phyloP scores from a whole-genome alignment of 2,113 vertebrate species.

The Bambusicola thoracicus region DNA sequence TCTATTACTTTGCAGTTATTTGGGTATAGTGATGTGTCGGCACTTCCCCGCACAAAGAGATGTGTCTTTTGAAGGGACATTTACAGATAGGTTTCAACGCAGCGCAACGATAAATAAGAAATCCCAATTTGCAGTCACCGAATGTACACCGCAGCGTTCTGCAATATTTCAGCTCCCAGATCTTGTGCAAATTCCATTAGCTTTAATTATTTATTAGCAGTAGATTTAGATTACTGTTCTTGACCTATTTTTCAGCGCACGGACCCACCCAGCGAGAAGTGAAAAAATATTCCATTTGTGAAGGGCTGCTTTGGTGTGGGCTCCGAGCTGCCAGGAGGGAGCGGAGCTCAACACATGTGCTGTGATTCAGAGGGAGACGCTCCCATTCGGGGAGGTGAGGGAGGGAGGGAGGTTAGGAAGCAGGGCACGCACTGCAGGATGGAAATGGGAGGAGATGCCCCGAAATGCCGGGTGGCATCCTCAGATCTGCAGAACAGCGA shows the following conservation, averaged over 20 bases:
- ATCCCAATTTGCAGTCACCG: constrained; percentile 72
- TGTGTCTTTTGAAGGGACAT: constrained; percentile 15
- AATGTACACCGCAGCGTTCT: constrained; percentile 63
- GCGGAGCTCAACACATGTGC: constrained; percentile 52
- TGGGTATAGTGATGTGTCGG: background rate
- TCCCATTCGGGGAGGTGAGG: background rate
- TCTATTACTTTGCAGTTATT: background rate
- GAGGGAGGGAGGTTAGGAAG: background rate
- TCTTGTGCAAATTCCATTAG: constrained; percentile 86
- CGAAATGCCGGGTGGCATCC: background rate
- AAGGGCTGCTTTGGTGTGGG: constrained; percentile 61
- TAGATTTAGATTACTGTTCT: constrained; percentile 83
- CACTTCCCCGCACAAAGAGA: constrained; percentile 17
- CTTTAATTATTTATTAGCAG: constrained; percentile 89
- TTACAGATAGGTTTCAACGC: constrained; percentile 64
- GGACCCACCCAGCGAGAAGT: constrained; percentile 76
- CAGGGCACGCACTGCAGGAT: constrained; percentile 22
- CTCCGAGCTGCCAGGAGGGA: constrained; percentile 38
- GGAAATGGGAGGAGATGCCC: constrained; percentile 31
- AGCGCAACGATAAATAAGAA: constrained; percentile 79
- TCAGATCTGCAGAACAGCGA: background rate
- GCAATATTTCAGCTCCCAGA: constrained; percentile 78
- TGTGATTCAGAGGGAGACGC: background rate
- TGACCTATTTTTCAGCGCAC: constrained; percentile 82
- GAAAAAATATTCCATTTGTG: constrained; percentile 78